Evolutionary conservation across 2,113 vertebrate genomes (phyloP), one percentile per base, ranked within the genome.

Genomic region (Aptenodytes patagonicus): DNA sequence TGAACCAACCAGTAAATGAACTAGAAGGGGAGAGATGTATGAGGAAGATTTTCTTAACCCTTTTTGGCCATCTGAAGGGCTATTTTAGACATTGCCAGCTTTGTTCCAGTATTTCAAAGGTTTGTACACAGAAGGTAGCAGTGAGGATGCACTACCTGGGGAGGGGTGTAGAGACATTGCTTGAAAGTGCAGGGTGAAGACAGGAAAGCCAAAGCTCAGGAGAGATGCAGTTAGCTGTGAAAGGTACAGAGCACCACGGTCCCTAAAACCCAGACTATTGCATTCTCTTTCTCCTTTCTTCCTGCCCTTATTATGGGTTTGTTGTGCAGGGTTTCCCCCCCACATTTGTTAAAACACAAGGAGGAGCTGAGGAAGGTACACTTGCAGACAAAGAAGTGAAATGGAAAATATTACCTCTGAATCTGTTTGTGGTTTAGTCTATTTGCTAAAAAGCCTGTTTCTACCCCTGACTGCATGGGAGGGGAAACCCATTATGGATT

Each of bases 401-500:
- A 75, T 93, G 96, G 93, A 85, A 97, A 87, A 66, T 25, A 83
- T 81, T 95, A 40, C 78, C 70, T 68, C 75, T 13, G 24, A 87
- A 94, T 87, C 75, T 25, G 24, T 72, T 64, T 91, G 95, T 88
- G 93, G 85, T 60, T 95, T 55, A 0, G 26, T 20, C 66, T 60
- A 29, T 46, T 92, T 95, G 95, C 93, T 89, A 88, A 42, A 84
- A 88, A 36, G 54, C 62, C 42, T 29, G 2, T 88, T 96, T 95
- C 77, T 54, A 66, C 83, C 95, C 66, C 85, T 52, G 26, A 60
- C 9, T 88, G 91, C 83, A 13, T 26, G 70, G 92, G 66, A 97
- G 79, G 83, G 95, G 55, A 94, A 95, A 81, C 77, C 73, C 84
- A 47, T 93, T 90, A 77, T 32, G 60, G 80, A 92, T 97, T 97